Evolutionary conservation across 2,113 vertebrate species (phyloP), one percentile per base, ranked within the genome.

Genomic region (Laterallus jamaicensis): DNA sequence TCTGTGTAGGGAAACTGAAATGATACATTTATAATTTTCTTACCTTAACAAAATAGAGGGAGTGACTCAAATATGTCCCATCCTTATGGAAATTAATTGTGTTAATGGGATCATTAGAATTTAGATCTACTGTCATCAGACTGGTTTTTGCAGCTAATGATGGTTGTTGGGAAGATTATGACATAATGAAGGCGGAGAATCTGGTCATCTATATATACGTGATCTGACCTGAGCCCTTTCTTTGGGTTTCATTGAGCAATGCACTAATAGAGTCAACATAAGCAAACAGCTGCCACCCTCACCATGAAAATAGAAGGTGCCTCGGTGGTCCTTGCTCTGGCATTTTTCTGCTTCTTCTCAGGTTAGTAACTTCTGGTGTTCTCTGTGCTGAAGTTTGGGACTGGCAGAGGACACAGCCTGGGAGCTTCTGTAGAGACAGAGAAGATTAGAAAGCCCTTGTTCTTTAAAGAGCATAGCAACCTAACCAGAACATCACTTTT

Each of bases 51-150:
- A 91, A 89, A 96, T 20, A 67, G 50, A 82, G 97, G 96, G 97
- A 96, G 96, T 96, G 97, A 95, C 93, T 97, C 74, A 91, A 96
- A 62, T 81, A 56, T 77, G 83, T 92, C 73, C 89, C 67, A 94
- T 97, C 96, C 93, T 96, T 91, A 92, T 96, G 95, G 91, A 97
- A 97, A 96, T 96, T 97, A 97, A 96, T 96, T 97, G 82, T 93
- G 90, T 84, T 97, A 94, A 96, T 96, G 73, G 49, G 94, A 78
- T 96, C 93, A 96, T 96, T 96, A 96, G 87, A 96, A 94, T 75
- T 94, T 56, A 94, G 69, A 96, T 63, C 79, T 92, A 60, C 86
- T 93, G 93, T 97, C 93, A 95, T 88, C 97, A 31, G 70, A 97
- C 97, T 64, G 97, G 97, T 97, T 97, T 96, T 94, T 83, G 73